Evolutionary conservation across 2,113 vertebrate genomes (phyloP), one percentile per base, ranked within the genome.

Genomic region (Xenopus tropicalis): DNA sequence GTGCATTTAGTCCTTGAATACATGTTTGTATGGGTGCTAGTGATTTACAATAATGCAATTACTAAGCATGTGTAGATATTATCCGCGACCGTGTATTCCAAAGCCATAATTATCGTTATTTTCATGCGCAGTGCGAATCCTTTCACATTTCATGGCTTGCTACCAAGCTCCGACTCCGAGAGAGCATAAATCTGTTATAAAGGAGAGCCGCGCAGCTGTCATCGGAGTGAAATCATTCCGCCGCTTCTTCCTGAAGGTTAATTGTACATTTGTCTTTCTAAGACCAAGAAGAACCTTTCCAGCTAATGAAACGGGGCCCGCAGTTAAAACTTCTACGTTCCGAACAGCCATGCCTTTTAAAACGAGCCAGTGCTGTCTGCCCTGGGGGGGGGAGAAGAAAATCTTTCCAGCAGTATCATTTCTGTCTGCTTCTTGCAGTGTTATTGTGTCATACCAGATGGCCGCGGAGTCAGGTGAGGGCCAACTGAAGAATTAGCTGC

Each of bases 381-480:
- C 69, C 72, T 23, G 24, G 72, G 72, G 72, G 69, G 24, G 72
- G 72, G 72, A 75, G 69, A 75, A 69, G 61, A 75, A 74, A 62
- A 43, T n/a, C 57, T 75, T 69, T 69, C 65, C 43, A 52, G 61
- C 56, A 52, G 67, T n/a, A 68, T 65, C 61, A 24, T 66, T 69
- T 69, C 61, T 52, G 72, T 75, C 72, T 75, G 61, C 25, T 20
- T 48, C 52, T 69, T 62, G 65, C 57, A 61, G 67, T 69, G 56
- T 65, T 72, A 75, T 69, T 75, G 72, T 75, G 65, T 75, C 72
- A 75, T 75, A 68, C 57, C 72, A 75, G 65, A 75, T 75, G 72
- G 67, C 72, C 65, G 61, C 25, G 69, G 68, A 65, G 56, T 65
- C 72, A 75, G 72, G 65, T 75, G 72, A 75, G 61, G 65, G 57